Percentiles rank a stretch among this genome's conserved stretches.
Evolutionary conservation across 2,888 invertebrate genomes (phyloP).

Genomic region (Eucera pruinosa): DNA sequence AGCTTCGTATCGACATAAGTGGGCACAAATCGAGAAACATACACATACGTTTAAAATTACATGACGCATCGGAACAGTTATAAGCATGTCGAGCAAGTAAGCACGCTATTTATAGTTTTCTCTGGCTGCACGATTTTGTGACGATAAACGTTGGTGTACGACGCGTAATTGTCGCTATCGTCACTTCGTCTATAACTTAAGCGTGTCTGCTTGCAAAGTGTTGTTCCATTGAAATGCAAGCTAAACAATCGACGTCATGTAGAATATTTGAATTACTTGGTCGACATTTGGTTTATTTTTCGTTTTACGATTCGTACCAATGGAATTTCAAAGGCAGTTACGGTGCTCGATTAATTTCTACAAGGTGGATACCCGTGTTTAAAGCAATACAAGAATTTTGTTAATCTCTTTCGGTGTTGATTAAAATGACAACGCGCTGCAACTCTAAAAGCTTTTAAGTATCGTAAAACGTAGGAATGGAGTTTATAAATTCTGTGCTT

Average conservation of each 20-base stretch:
- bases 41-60: constrained; percentile 13
- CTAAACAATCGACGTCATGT: constrained; percentile 41
- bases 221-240: constrained; percentile 15
- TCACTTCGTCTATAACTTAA: constrained; percentile 28
- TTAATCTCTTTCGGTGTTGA: no score
- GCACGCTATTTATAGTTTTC: neutral
- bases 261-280: constrained; percentile 49
- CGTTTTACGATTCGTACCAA: no score
- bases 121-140: constrained; percentile 10
- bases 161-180: constrained; percentile 40
- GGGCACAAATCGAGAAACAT: constrained; percentile 5
- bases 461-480: no score
- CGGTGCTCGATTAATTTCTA: no score
- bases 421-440: no score
- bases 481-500: no score
- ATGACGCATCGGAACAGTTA: neutral
- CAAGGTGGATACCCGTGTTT: no score
- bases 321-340: no score
- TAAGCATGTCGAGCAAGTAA: neutral
- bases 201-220: constrained; percentile 22
- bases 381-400: no score
- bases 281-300: constrained; percentile 30
- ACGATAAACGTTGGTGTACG: neutral
- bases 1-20: neutral
- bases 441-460: no score